A percentile compares a stretch with the other conserved stretches of the same genome.
Conservation (phyloP, 2,888 invertebrate species). For the Tribolium freemani region DNA sequence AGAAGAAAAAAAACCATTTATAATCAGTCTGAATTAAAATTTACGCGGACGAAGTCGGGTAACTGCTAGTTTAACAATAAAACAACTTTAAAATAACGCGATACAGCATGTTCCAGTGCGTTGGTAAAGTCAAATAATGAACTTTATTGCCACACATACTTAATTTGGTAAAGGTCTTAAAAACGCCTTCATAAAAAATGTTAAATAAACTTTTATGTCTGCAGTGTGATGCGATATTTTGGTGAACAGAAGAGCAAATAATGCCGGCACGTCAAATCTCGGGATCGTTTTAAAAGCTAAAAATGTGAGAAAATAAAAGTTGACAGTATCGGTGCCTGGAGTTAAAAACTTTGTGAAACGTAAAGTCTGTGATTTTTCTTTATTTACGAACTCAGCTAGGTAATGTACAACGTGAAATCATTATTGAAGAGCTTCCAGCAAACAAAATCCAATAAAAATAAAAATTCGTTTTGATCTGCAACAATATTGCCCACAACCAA, state of each 20-base stretch:
- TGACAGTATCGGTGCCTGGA: neutral
- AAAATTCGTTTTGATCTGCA: neutral
- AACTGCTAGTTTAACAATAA: too few species aligned
- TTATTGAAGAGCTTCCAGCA: constrained; percentile 1
- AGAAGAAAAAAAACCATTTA: too few species aligned
- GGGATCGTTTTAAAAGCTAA: neutral
- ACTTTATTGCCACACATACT: too few species aligned
- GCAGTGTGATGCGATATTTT: neutral
- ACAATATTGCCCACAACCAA: constrained; percentile 1
- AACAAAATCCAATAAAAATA: constrained; percentile 1
- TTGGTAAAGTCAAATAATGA: too few species aligned
- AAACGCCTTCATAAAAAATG: too few species aligned
- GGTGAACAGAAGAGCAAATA: neutral
- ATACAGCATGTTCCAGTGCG: too few species aligned
- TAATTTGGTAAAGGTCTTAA: too few species aligned
- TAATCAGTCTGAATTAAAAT: too few species aligned
- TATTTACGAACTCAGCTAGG: neutral
- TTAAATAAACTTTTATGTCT: too few species aligned
- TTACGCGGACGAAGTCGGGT: too few species aligned
- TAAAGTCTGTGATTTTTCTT: constrained; percentile 3
- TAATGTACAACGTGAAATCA: neutral
- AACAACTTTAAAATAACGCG: too few species aligned
- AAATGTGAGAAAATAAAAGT: neutral
- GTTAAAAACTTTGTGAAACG: neutral
- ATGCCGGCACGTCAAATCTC: neutral